Base-by-base conservation (phyloP, 1,140 invertebrate species). In the Bathynomus jamesi region DNA sequence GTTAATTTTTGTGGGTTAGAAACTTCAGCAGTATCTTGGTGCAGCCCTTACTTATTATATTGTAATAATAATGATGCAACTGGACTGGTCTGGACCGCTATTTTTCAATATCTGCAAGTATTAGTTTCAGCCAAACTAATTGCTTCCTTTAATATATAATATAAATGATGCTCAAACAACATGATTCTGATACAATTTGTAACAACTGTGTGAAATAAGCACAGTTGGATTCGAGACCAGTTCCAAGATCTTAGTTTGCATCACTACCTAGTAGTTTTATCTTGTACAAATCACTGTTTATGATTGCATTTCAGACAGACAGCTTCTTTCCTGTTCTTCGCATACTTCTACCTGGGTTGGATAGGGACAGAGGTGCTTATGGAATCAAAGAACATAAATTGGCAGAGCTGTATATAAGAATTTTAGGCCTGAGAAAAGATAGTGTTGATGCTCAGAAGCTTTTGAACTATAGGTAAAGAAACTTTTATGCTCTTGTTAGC, bases 261-360 rank as follows among this genome's bases (percentile, higher is more conserved):
- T n/a, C 24, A 11, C 11, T 21, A 24, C 10, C 62, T 10, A 10
- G 24, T 11, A 64, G 10, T 10, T 10, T n/a, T 11, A 21, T 10
- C 10, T 73, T 60, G 10, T 11, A 24, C 8, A 61, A 70, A 70
- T 70, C 74, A 61, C 24, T 76, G 70, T 70, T 65, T 67, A 70
- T 31, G 60, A 32, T 71, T 73, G 63, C 30, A 29, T 75, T 74
- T 1, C 31, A 76, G 74, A 70, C 69, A 32, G 80, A 81, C 61
- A 89, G 86, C 65, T 86, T 92, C 65, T 92, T 87, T 83, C 85
- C 88, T 27, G 83, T 90, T 7, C 80, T 93, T 72, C 83, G 92
- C 75, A 81, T 93, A 21, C 80, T 94, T 7, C 76, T 94, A 4
- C 90, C 91, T 4, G 80, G 85, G 46, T 80, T 87, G 8, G 92